Evolutionary conservation across 2,113 vertebrate species (phyloP), one percentile per base, ranked within the genome.

Genomic region (Megaceryle torquata): DNA sequence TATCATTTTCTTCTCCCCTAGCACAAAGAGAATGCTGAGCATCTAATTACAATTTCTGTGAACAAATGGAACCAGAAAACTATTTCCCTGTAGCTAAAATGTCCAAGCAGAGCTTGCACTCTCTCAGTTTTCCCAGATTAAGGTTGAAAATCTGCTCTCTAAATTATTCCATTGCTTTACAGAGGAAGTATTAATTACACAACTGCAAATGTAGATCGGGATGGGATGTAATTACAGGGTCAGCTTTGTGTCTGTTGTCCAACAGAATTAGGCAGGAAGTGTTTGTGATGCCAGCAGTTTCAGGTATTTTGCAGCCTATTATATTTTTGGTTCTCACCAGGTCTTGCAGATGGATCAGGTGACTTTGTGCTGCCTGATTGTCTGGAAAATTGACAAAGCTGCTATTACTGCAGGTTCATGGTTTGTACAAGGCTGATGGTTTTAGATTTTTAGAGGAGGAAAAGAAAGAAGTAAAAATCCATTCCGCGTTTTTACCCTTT

Each of bases 111-210:
- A 88, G 25, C 95, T 95, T 5, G 0, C 94, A 85, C 78, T 95
- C 96, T 93, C 92, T 97, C 91, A 92, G 95, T 93, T 97, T 97
- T 97, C 96, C 88, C 96, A 97, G 96, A 96, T 94, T 91, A 93
- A 95, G 89, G 94, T 87, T 97, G 96, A 97, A 97, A 97, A 97
- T 93, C 98, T 91, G 93, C 91, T 98, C 89, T 97, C 97, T 97
- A 98, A 98, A 97, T 98, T 98, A 98, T 98, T 97, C 98, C 94
- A 91, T 96, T 98, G 91, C 98, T 97, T 97, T 97, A 96, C 86
- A 97, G 98, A 98, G 98, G 98, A 98, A 98, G 98, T 98, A 98
- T 98, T 98, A 98, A 98, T 98, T 98, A 98, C 98, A 98, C 4
- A 97, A 95, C 97, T 98, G 97, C 92, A 97, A 98, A 98, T 97